A percentile compares a stretch with the other conserved stretches of the same genome.
These are phyloP conservation scores for Fregata magnificens DNA, from an alignment of 2,113 vertebrate species.

Conservation along the genomic window DNA sequence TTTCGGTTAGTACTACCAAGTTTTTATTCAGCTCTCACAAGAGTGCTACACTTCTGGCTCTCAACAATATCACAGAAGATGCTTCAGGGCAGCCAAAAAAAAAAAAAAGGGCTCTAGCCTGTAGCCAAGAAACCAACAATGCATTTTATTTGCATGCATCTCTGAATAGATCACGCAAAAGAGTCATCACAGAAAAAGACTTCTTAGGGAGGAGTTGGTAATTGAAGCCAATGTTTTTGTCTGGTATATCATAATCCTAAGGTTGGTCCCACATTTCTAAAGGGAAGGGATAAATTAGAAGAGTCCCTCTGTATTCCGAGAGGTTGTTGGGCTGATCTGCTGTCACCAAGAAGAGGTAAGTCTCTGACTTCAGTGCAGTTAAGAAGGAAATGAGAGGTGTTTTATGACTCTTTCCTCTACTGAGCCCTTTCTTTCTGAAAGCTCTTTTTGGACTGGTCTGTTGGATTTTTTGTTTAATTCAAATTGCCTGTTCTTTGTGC, in stretches of 20 bases:
- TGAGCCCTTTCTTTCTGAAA: not conserved
- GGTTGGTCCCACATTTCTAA: not conserved
- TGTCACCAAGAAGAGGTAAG: not conserved
- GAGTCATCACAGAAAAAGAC: not conserved
- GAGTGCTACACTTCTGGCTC: not conserved
- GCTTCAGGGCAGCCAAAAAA: not conserved
- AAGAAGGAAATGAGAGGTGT: not conserved
- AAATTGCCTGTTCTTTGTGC: not conserved
- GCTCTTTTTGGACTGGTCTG: not conserved
- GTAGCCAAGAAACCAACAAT: not conserved
- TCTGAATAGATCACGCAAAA: not conserved
- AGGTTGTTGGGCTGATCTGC: not conserved
- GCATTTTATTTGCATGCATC: not conserved
- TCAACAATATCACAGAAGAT: not conserved
- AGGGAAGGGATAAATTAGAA: not conserved
- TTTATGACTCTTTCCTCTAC: not conserved
- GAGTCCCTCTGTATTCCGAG: not conserved
- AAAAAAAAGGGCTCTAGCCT: not conserved
- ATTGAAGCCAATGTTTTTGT: not conserved
- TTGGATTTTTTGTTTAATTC: not conserved
- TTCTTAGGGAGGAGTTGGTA: not conserved
- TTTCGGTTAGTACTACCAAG: constrained; percentile 6
- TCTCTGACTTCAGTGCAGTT: not conserved
- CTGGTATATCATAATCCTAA: not conserved
- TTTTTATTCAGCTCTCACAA: constrained; percentile 32